A percentile compares a stretch with the other conserved stretches of the same genome.
Evolutionary conservation across 2,113 vertebrate species (phyloP).

Genomic region (Beaufortia kweichowensis): DNA sequence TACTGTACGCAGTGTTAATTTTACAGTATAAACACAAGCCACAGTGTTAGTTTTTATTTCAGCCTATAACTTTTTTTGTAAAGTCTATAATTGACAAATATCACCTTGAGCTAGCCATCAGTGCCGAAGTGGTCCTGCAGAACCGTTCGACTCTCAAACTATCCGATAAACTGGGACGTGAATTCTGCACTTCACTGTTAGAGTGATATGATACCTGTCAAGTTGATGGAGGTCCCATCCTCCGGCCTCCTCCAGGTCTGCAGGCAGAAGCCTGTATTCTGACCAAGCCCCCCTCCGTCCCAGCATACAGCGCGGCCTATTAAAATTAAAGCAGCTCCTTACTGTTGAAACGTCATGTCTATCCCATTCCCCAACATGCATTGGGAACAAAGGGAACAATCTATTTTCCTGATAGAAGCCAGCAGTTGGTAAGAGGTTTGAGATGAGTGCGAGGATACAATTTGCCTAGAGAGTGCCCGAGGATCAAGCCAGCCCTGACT

Average conservation of each 20-base stretch:
- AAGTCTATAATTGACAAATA: slow-evolving; percentile 32
- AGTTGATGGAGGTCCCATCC: slow-evolving; percentile 47
- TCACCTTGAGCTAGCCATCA: slow-evolving; percentile 32
- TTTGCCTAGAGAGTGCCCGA: slow-evolving; percentile 97
- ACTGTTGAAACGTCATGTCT: slow-evolving; percentile 77
- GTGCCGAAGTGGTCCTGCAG: slow-evolving; percentile 13
- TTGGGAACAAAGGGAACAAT: slow-evolving; percentile 88
- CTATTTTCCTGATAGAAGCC: slow-evolving; percentile 89
- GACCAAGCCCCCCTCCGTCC: slow-evolving; percentile 4
- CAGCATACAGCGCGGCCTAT: slow-evolving; percentile 39
- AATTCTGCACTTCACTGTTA: slow-evolving; percentile 35
- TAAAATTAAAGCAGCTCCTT: slow-evolving; percentile 74
- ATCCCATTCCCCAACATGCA: slow-evolving; percentile 80
- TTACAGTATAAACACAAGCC: background rate
- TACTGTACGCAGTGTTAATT: background rate
- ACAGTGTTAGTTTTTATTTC: background rate
- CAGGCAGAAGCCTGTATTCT: slow-evolving; percentile 23
- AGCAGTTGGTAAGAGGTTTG: slow-evolving; percentile 89
- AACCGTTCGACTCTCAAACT: background rate
- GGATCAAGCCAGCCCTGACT: slow-evolving; percentile 86
- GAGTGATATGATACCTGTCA: slow-evolving; percentile 49
- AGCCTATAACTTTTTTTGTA: slow-evolving; percentile 22
- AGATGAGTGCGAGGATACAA: slow-evolving; percentile 92
- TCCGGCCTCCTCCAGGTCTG: slow-evolving; percentile 35
- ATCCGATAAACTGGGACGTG: slow-evolving; percentile 6